Conservation (phyloP, 2,888 invertebrate species). For the Drosophila subsilvestris region DNA sequence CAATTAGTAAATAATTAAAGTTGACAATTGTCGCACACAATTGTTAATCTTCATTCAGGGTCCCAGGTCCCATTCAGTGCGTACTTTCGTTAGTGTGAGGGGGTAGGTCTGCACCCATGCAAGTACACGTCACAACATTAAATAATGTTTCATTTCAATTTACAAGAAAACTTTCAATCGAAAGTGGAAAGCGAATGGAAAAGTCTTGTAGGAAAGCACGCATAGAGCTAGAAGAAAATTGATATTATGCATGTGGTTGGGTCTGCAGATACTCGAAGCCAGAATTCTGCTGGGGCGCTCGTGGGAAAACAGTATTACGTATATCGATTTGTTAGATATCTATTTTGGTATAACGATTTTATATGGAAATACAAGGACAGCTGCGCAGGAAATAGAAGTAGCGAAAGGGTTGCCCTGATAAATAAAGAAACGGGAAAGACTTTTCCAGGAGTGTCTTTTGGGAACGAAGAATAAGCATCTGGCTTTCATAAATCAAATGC, state of each 20-base stretch:
- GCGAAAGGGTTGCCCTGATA: background rate
- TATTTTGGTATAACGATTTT: background rate
- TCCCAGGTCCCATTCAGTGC: constrained; percentile 12
- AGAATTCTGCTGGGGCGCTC: background rate
- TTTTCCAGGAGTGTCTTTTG: no score
- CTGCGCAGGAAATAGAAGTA: background rate
- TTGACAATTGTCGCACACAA: constrained; percentile 64
- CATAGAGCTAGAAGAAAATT: background rate
- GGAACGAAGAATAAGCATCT: no score
- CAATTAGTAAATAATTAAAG: constrained; percentile 76
- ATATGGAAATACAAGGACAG: background rate
- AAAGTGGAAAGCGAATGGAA: background rate
- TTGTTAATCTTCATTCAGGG: constrained; percentile 46
- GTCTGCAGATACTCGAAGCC: background rate
- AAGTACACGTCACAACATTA: constrained; percentile 49
- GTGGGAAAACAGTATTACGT: background rate
- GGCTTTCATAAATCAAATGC: no score
- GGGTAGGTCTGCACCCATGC: constrained; percentile 3
- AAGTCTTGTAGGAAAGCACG: constrained; percentile 3
- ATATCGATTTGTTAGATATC: background rate
- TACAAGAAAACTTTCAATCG: constrained; percentile 29
- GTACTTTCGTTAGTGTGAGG: constrained; percentile 4
- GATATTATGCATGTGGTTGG: background rate
- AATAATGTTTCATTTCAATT: constrained; percentile 31
- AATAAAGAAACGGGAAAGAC: background rate